A percentile compares a stretch with the other conserved stretches of the same genome.
phyloP scores from a whole-genome alignment of 1,140 invertebrate genomes.

The Ceratoteleas bidentatus region DNA sequence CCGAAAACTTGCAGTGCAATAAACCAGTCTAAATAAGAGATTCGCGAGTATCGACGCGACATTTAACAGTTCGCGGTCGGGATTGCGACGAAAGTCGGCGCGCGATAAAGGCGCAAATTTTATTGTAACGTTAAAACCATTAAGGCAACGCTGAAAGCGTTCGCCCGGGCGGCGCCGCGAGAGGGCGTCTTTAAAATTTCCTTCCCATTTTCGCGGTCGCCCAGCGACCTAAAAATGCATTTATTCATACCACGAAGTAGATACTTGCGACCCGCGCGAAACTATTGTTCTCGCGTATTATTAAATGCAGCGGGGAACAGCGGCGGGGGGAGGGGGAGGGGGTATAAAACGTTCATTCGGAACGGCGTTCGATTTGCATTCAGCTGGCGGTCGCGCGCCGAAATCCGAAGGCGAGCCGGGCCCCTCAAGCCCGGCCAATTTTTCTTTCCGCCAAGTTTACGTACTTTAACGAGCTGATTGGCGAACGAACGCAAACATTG shows the following conservation, averaged over 20 bases:
- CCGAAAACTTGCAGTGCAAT: too few species aligned
- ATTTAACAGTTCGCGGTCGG: too few species aligned
- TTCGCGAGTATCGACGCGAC: too few species aligned
- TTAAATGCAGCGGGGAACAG: slow-evolving; percentile 61
- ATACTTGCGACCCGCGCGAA: slow-evolving; percentile 63
- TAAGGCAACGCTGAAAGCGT: slow-evolving; percentile 62
- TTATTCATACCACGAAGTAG: slow-evolving; percentile 67
- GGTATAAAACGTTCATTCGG: too few species aligned
- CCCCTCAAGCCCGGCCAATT: slow-evolving; percentile 34
- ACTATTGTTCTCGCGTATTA: slow-evolving; percentile 67
- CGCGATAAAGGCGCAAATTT: slow-evolving; percentile 52
- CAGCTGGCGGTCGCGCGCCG: slow-evolving; percentile 13
- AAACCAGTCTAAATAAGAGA: too few species aligned
- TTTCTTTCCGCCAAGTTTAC: slow-evolving; percentile 55
- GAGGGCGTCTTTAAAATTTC: slow-evolving; percentile 58
- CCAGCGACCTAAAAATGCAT: slow-evolving; percentile 67
- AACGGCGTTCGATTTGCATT: slow-evolving; percentile 64
- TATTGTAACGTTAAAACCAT: slow-evolving; percentile 62
- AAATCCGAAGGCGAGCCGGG: slow-evolving; percentile 40
- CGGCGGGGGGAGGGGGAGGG: too few species aligned
- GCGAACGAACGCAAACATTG: slow-evolving; percentile 47
- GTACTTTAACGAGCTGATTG: slow-evolving; percentile 58
- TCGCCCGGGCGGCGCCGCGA: slow-evolving; percentile 29
- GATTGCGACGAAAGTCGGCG: not conserved
- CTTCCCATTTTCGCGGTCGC: slow-evolving; percentile 60